These are phyloP conservation scores for Drosophila longiperda DNA, from an alignment of 2,888 invertebrate species.

Conservation along the genomic window DNA sequence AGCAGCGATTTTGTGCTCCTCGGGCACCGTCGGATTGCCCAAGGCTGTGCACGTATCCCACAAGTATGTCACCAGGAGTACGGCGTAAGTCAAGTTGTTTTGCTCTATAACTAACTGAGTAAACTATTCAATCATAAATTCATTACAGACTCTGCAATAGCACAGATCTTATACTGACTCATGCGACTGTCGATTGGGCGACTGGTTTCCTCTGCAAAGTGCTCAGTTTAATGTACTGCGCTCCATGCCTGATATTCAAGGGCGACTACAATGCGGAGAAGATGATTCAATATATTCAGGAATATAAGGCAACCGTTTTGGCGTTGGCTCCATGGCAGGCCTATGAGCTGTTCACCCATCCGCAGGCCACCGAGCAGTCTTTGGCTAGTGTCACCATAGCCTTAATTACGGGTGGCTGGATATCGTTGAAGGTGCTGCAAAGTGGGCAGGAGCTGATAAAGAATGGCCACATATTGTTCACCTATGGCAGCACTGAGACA, in stretches of 20 bases:
- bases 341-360: slow-evolving; percentile 48
- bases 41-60: slow-evolving; percentile 70
- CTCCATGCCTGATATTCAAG: slow-evolving; percentile 57
- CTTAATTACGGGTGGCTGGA: slow-evolving; percentile 58
- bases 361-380: slow-evolving; percentile 36
- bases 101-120: neutral
- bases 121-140: neutral
- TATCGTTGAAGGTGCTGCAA: slow-evolving; percentile 41
- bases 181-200: slow-evolving; percentile 72
- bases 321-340: slow-evolving; percentile 63
- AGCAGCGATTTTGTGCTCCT: slow-evolving; percentile 69
- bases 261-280: slow-evolving; percentile 53
- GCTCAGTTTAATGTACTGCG: slow-evolving; percentile 30
- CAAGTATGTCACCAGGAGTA: slow-evolving; percentile 22
- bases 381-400: slow-evolving; percentile 20
- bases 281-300: slow-evolving; percentile 47
- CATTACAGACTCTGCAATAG: slow-evolving; percentile 40
- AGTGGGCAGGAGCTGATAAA: slow-evolving; percentile 43
- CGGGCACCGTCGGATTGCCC: slow-evolving; percentile 72
- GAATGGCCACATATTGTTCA: slow-evolving; percentile 30
- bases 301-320: slow-evolving; percentile 54
- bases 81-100: slow-evolving; percentile 40
- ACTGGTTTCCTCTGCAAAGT: slow-evolving; percentile 55
- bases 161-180: slow-evolving; percentile 54
- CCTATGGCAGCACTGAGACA: slow-evolving; percentile 65